Percentiles rank a stretch among this genome's conserved stretches.
These are phyloP conservation scores for Artibeus jamaicensis DNA, from an alignment of 2,797 vertebrate species.

Conservation along the genomic window DNA sequence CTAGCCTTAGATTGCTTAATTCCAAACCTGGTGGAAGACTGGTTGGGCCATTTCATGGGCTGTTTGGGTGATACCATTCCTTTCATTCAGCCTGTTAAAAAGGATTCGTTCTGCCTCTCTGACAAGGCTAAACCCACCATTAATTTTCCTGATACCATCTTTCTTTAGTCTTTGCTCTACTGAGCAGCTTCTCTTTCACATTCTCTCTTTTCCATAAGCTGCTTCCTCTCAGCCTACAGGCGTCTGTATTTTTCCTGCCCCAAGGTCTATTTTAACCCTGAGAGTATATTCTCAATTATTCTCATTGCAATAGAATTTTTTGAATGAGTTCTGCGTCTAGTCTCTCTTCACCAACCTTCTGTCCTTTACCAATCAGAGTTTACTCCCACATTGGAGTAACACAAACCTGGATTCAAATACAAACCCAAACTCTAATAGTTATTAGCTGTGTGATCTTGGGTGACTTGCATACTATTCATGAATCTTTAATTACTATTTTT, in stretches of 20 bases:
- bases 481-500: neutral
- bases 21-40: neutral
- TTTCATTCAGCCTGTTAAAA: neutral
- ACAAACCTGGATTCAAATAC: neutral
- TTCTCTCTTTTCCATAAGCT: neutral
- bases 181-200: neutral
- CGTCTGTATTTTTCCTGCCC: neutral
- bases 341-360: neutral
- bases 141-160: neutral
- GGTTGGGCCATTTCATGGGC: neutral
- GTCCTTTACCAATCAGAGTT: neutral
- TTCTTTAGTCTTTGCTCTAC: neutral
- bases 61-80: neutral
- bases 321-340: neutral
- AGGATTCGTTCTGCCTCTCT: neutral
- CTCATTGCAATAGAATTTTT: neutral
- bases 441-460: neutral
- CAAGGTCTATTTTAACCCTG: neutral
- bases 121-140: neutral
- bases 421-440: neutral
- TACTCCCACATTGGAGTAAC: neutral
- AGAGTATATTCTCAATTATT: neutral
- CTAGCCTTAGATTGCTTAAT: neutral
- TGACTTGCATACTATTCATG: neutral
- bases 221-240: neutral